These are phyloP conservation scores for Meda fulgida DNA, from an alignment of 2,797 vertebrate species.

Conservation along the genomic window DNA sequence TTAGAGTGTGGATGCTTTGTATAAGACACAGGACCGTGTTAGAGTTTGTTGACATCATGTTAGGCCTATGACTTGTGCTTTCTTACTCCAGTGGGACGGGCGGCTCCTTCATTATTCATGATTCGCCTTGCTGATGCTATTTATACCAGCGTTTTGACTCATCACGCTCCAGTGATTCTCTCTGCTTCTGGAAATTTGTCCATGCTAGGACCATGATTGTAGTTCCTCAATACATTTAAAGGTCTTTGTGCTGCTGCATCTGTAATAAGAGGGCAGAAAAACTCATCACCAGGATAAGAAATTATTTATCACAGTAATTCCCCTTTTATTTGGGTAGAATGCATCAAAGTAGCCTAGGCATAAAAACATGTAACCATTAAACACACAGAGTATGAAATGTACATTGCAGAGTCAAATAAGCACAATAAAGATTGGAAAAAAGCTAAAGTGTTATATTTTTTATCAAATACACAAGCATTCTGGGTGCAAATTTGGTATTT, in stretches of 20 bases:
- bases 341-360: not conserved
- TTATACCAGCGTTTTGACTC: constrained; percentile 78
- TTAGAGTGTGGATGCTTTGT: constrained; percentile 3
- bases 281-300: not conserved
- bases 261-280: not conserved
- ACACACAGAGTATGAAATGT: not conserved
- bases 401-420: not conserved
- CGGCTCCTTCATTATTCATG: constrained; percentile 78
- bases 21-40: constrained; percentile 20
- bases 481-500: constrained; percentile 2
- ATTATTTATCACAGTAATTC: constrained; percentile 13
- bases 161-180: constrained; percentile 69
- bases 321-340: not conserved
- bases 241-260: constrained; percentile 1
- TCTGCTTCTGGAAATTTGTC: constrained; percentile 67
- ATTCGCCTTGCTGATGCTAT: constrained; percentile 70
- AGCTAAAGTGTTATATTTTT: not conserved
- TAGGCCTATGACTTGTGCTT: constrained; percentile 59
- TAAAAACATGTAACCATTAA: not conserved
- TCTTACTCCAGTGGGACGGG: constrained; percentile 60
- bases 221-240: constrained; percentile 45
- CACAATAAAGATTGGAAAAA: not conserved
- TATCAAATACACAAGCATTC: not conserved
- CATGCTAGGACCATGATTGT: constrained; percentile 53
- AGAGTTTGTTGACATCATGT: constrained; percentile 39